Base-by-base conservation (phyloP, 2,888 invertebrate genomes). In the Noctuana brunneofusca region DNA sequence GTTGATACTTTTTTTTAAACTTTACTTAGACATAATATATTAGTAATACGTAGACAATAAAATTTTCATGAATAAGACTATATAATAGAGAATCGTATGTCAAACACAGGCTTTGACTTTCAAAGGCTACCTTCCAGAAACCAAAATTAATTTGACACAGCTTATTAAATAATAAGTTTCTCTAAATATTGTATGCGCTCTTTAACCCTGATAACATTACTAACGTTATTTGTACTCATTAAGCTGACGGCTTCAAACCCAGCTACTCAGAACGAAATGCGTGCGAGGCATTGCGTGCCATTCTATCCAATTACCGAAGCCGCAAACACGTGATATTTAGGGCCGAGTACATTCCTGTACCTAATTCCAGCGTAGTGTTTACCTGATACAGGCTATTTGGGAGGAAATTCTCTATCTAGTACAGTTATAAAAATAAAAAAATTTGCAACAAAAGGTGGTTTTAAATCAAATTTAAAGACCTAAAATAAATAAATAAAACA, bases 261-360 rank as follows among this genome's bases (percentile, higher is more conserved):
- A 24, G 12, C 24, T 24, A 24, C 49, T 18, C 8, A 2, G 22
- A 24, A 24, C 22, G 16, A 56, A 55, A n/a, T 12, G 43, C 43
- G 43, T 27, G 27, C 43, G 16, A 5, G 12, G 43, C 18, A 22
- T 55, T 12, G 55, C 55, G 55, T 55, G 55, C 24, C 14, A 2
- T 43, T 55, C 55, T 43, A 55, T 55, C 55, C 55, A 55, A 55
- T 55, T 55, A 55, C 27, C 41, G 55, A 55, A 43, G 55, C 55
- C 55, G 16, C 41, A 16, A 24, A 27, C 4, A 9, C 55, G 55
- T 41, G 54, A 55, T 43, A 18, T 43, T 55, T 55, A 43, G 55
- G 38, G 14, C n/a, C 35, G 9, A n/a, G 12, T 8, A 41, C 49
- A 54, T 38, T 27, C 24, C 22, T 1, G 6, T 22, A 22, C 14